phyloP scores from a whole-genome alignment of 2,113 vertebrate species.

The Telmatochromis sp. region DNA sequence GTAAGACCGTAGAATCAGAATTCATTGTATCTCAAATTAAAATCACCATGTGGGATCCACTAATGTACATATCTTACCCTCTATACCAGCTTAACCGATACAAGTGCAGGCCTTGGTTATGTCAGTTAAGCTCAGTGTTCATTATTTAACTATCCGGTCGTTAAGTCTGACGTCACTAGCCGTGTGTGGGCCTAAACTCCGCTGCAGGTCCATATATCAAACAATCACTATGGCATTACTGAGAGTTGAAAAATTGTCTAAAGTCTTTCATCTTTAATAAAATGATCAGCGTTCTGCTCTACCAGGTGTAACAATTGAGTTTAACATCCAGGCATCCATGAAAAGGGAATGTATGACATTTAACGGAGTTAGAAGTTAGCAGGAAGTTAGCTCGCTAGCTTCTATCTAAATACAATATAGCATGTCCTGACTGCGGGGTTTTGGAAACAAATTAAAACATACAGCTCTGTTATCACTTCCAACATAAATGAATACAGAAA shows the following conservation, averaged over 20 bases:
- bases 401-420: not conserved
- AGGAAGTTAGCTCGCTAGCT: not conserved
- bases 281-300: accelerated
- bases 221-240: not conserved
- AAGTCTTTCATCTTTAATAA: not conserved
- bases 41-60: not conserved
- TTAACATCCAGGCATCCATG: not conserved
- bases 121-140: not conserved
- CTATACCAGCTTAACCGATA: not conserved
- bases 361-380: not conserved
- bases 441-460: not conserved
- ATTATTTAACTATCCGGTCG: not conserved
- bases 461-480: not conserved
- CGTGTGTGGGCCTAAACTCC: accelerated
- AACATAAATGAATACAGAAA: not conserved
- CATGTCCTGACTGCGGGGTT: not conserved
- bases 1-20: not conserved
- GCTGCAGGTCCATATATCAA: not conserved
- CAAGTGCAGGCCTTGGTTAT: not conserved
- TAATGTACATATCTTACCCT: not conserved
- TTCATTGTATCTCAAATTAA: not conserved
- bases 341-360: not conserved
- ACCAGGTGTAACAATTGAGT: not conserved
- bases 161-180: not conserved
- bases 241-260: not conserved